Percentiles rank a stretch among this genome's conserved stretches.
phyloP scores from a whole-genome alignment of 2,797 vertebrate genomes.

The Chromobotia macracanthus region DNA sequence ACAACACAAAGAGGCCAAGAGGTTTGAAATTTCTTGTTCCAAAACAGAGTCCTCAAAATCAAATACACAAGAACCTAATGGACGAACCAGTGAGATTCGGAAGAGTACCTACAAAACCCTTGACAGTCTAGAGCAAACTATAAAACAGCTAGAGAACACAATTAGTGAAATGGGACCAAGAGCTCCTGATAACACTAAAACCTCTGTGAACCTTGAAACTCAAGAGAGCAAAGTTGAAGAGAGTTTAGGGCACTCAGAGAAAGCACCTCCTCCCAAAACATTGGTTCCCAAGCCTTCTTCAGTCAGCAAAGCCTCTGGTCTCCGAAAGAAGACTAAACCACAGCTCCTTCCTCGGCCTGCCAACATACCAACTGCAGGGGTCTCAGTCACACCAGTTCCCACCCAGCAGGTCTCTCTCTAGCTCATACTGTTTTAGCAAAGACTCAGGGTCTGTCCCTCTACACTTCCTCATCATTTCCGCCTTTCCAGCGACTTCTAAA shows the following conservation, averaged over 20 bases:
- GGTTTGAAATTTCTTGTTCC: slow-evolving; percentile 85
- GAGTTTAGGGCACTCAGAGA: slow-evolving; percentile 39
- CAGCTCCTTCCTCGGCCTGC: slow-evolving; percentile 80
- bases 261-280: slow-evolving; percentile 69
- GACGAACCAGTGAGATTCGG: slow-evolving; percentile 89
- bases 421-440: slow-evolving; percentile 76
- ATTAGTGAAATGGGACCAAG: slow-evolving; percentile 96
- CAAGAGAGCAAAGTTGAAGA: slow-evolving; percentile 67
- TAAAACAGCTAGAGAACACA: slow-evolving; percentile 94
- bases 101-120: slow-evolving; percentile 93
- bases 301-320: slow-evolving; percentile 66
- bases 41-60: slow-evolving; percentile 63
- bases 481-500: slow-evolving; percentile 85
- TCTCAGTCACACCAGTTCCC: slow-evolving; percentile 75
- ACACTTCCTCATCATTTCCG: slow-evolving; percentile 72
- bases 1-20: slow-evolving; percentile 89
- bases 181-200: slow-evolving; percentile 49
- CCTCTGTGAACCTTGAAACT: slow-evolving; percentile 37
- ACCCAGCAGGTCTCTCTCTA: slow-evolving; percentile 81
- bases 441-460: slow-evolving; percentile 77
- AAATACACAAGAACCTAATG: slow-evolving; percentile 50
- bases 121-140: slow-evolving; percentile 97
- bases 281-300: slow-evolving; percentile 62
- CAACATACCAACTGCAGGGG: slow-evolving; percentile 65
- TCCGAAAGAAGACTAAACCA: slow-evolving; percentile 81